Evolutionary conservation across 2,113 vertebrate genomes (phyloP).

Genomic region (Sminthopsis crassicaudata): DNA sequence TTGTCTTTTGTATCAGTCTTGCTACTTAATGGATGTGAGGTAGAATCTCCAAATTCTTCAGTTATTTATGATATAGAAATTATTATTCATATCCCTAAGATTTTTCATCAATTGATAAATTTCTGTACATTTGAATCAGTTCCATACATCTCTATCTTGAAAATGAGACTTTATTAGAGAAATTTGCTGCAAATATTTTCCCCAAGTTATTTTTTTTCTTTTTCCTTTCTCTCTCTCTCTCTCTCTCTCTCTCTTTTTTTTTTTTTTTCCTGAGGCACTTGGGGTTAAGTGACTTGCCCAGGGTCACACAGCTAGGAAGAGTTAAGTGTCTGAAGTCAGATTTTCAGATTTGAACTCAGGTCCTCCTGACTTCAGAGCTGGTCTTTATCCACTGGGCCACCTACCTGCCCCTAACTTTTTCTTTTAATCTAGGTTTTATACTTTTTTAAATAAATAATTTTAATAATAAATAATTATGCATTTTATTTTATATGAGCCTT

Average conservation of each 20-base stretch:
- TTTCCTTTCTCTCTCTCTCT: too few relatives aligned
- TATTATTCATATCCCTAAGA: not conserved
- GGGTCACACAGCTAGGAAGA: too few relatives aligned
- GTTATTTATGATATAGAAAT: not conserved
- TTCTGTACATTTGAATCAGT: not conserved
- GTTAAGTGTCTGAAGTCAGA: too few relatives aligned
- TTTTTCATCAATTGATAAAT: not conserved
- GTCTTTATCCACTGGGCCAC: too few relatives aligned
- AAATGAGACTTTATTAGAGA: not conserved
- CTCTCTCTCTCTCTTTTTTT: too few relatives aligned
- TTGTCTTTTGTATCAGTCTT: not conserved
- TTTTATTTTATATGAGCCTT: not conserved
- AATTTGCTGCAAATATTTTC: not conserved
- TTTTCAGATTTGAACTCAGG: too few relatives aligned
- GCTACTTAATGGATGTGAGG: not conserved
- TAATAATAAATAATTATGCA: not conserved
- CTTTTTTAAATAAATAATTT: too few relatives aligned
- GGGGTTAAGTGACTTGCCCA: too few relatives aligned
- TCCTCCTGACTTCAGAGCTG: too few relatives aligned
- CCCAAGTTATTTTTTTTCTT: not conserved
- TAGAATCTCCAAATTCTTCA: not conserved
- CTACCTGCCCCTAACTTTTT: not conserved
- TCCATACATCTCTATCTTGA: not conserved
- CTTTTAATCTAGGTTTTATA: not conserved
- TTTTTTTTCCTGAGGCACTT: too few relatives aligned